Percentiles rank a stretch among this genome's conserved stretches.
Evolutionary conservation across 2,888 invertebrate species (phyloP).

Genomic region (Stramonita haemastoma): DNA sequence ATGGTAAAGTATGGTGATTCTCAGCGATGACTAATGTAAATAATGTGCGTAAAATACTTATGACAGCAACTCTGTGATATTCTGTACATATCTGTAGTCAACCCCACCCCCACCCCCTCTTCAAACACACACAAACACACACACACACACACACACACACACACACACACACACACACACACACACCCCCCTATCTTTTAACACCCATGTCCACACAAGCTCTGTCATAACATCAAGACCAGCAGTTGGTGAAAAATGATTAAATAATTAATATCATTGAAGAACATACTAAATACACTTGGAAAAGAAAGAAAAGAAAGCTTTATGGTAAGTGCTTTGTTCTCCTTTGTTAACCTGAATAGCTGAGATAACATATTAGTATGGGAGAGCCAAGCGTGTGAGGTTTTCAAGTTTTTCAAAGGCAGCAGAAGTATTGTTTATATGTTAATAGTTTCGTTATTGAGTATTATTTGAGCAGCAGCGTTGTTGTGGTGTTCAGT

Average conservation of each 20-base stretch:
- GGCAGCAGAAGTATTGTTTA: neutral
- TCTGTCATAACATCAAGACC: neutral
- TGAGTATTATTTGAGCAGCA: neutral
- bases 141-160: neutral
- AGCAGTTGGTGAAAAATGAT: neutral
- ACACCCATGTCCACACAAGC: too few relatives aligned
- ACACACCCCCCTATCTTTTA: too few relatives aligned
- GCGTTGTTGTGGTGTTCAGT: neutral
- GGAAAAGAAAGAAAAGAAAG: neutral
- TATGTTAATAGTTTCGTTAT: neutral
- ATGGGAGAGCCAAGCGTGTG: neutral
- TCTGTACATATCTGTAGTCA: neutral
- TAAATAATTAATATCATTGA: neutral
- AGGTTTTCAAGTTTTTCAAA: neutral
- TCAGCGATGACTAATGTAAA: neutral
- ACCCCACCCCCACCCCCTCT: neutral
- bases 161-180: too few relatives aligned
- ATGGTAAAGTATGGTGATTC: neutral
- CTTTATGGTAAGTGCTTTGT: neutral
- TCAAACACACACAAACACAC: neutral
- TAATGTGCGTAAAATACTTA: neutral
- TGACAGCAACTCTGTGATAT: constrained; percentile 8
- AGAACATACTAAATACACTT: neutral
- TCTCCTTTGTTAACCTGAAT: too few relatives aligned
- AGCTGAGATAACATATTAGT: too few relatives aligned